A percentile compares a stretch with the other conserved stretches of the same genome.
phyloP scores from a whole-genome alignment of 2,113 vertebrate species.

The Athene noctua region DNA sequence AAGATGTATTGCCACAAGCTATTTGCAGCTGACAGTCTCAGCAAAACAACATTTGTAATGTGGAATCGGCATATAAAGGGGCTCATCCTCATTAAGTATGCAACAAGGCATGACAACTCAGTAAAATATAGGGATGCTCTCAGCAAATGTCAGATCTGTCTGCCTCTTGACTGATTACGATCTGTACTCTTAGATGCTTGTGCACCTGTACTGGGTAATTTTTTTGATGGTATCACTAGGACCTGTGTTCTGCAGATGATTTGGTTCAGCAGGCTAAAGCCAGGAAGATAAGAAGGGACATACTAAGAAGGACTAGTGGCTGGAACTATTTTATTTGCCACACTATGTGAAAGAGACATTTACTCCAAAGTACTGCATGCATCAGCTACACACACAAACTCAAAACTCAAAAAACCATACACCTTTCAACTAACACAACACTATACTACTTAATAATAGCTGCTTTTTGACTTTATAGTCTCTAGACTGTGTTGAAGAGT shows the following conservation, averaged over 20 bases:
- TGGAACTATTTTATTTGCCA: not conserved
- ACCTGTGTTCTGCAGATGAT: not conserved
- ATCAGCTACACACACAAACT: not conserved
- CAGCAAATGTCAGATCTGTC: constrained; percentile 55
- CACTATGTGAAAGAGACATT: rapidly evolving
- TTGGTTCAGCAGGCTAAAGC: not conserved
- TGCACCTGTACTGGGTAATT: not conserved
- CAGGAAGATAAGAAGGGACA: not conserved
- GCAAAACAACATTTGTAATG: constrained; percentile 57
- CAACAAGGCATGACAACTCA: constrained; percentile 53
- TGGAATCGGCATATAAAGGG: constrained; percentile 8
- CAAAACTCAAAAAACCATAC: not conserved
- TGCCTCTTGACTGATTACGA: constrained; percentile 31
- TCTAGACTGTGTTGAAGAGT: not conserved
- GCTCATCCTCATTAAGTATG: constrained; percentile 45
- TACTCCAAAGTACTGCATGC: not conserved
- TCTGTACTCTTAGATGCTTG: not conserved
- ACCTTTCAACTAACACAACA: not conserved
- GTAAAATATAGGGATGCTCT: constrained; percentile 34
- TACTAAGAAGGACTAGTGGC: not conserved
- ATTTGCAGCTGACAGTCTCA: constrained; percentile 42
- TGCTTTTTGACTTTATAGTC: not conserved
- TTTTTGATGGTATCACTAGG: not conserved
- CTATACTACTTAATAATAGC: not conserved
- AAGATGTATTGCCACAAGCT: constrained; percentile 56